Percentiles rank a stretch among this genome's conserved stretches.
phyloP scores from a whole-genome alignment of 2,888 invertebrate species.

The Limnephilus auricula region DNA sequence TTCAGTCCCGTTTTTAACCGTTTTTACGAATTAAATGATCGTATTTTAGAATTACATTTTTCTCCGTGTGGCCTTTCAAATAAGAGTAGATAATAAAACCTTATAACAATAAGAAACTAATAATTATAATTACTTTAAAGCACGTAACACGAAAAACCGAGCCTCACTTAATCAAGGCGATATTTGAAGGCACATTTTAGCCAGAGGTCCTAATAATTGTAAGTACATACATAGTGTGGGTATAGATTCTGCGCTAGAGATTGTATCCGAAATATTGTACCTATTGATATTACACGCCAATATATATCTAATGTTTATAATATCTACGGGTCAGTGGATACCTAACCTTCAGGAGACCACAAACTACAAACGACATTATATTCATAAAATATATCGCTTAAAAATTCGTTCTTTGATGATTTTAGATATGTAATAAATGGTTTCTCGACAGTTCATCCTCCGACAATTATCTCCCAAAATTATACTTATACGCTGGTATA shows the following conservation, averaged over 20 bases:
- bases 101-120: background rate
- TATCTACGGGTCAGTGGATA: slow-evolving; percentile 53
- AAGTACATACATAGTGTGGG: slow-evolving; percentile 56
- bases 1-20: no score
- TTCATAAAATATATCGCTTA: background rate
- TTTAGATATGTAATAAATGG: no score
- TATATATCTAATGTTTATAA: slow-evolving; percentile 53
- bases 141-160: background rate
- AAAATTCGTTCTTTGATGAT: no score
- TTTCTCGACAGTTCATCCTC: no score
- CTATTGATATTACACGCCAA: slow-evolving; percentile 55
- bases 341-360: slow-evolving; percentile 36
- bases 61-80: no score
- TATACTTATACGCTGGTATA: no score
- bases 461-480: no score
- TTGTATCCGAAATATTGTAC: slow-evolving; percentile 62
- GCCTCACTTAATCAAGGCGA: slow-evolving; percentile 64
- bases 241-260: slow-evolving; percentile 58
- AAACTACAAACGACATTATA: background rate
- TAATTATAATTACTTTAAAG: background rate
- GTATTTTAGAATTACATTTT: no score
- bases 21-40: no score
- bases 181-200: slow-evolving; percentile 64
- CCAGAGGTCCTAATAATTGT: slow-evolving; percentile 65
- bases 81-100: background rate